Conservation (phyloP, 1,140 invertebrate species). For the Drosophila mojavensis region DNA sequence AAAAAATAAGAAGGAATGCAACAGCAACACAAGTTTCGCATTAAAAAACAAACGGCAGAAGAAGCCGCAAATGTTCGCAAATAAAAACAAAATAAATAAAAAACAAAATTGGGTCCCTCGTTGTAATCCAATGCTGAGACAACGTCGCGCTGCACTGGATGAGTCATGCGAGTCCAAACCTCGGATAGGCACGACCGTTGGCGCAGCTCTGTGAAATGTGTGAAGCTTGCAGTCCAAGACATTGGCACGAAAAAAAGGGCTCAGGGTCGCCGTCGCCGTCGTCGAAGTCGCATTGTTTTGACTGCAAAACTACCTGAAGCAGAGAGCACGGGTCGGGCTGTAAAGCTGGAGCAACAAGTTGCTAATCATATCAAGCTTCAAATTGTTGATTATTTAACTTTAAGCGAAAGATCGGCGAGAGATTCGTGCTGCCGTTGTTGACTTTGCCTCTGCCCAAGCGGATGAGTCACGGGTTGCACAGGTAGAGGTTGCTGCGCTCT, state of each 20-base stretch:
- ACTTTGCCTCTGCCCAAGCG: slow-evolving; percentile 10
- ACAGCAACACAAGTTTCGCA: slow-evolving; percentile 66
- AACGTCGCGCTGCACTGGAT: slow-evolving; percentile 33
- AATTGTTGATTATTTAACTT: slow-evolving; percentile 65
- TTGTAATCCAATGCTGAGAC: slow-evolving; percentile 29
- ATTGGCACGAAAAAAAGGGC: slow-evolving; percentile 49
- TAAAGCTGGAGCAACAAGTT: slow-evolving; percentile 42
- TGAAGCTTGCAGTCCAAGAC: slow-evolving; percentile 28
- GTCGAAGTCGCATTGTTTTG: slow-evolving; percentile 46
- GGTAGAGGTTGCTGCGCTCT: slow-evolving; percentile 38
- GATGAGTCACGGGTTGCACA: slow-evolving; percentile 65
- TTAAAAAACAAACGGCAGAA: slow-evolving; percentile 40
- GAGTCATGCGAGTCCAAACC: slow-evolving; percentile 37
- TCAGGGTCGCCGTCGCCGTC: slow-evolving; percentile 50
- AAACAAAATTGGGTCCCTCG: slow-evolving; percentile 46
- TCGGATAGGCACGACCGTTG: slow-evolving; percentile 34
- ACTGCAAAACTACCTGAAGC: slow-evolving; percentile 61
- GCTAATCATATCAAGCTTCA: slow-evolving; percentile 77
- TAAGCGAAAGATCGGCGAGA: slow-evolving; percentile 1
- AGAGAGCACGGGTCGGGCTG: slow-evolving; percentile 30
- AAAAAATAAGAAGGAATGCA: slow-evolving; percentile 46
- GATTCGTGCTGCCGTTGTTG: slow-evolving; percentile 34
- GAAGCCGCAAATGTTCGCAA: slow-evolving; percentile 36
- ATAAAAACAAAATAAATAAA: slow-evolving; percentile 9
- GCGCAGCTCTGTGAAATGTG: slow-evolving; percentile 17